These are phyloP conservation scores for Pseudococcus jackbeardsleyi DNA, from an alignment of 2,888 invertebrate genomes.

Conservation along the genomic window DNA sequence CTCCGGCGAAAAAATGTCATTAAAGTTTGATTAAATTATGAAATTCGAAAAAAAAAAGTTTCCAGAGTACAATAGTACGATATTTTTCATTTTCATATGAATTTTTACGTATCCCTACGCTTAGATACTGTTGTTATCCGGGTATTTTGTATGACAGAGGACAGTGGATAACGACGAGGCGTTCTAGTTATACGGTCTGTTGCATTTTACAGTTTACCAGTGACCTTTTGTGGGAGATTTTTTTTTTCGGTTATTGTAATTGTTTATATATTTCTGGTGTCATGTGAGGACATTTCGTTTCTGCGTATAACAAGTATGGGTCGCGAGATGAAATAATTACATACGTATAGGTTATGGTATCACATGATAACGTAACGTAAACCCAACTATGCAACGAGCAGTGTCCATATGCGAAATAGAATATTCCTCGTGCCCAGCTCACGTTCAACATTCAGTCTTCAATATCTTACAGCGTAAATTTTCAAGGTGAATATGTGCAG, in stretches of 20 bases:
- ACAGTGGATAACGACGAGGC: background rate
- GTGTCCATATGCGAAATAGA: background rate
- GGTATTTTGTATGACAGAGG: background rate
- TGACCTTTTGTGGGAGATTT: slow-evolving; percentile 21
- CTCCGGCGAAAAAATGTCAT: background rate
- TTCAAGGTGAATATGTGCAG: background rate
- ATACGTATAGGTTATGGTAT: background rate
- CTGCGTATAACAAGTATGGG: background rate
- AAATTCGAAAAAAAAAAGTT: slow-evolving; percentile 9
- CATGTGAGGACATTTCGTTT: slow-evolving; percentile 9
- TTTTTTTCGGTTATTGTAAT: background rate
- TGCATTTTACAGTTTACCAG: slow-evolving; percentile 16
- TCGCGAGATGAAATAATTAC: background rate
- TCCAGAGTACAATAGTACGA: background rate
- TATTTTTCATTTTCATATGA: slow-evolving; percentile 20
- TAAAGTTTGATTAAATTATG: slow-evolving; percentile 32
- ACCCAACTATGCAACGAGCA: no score
- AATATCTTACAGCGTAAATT: background rate
- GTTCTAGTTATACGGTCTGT: slow-evolving; percentile 21
- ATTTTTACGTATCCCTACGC: background rate
- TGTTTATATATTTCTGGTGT: slow-evolving; percentile 4
- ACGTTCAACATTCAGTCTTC: background rate
- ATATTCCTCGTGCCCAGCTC: background rate
- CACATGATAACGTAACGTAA: no score
- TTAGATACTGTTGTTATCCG: background rate